These are phyloP conservation scores for Cetonia aurata DNA, from an alignment of 2,888 invertebrate species.

Conservation along the genomic window DNA sequence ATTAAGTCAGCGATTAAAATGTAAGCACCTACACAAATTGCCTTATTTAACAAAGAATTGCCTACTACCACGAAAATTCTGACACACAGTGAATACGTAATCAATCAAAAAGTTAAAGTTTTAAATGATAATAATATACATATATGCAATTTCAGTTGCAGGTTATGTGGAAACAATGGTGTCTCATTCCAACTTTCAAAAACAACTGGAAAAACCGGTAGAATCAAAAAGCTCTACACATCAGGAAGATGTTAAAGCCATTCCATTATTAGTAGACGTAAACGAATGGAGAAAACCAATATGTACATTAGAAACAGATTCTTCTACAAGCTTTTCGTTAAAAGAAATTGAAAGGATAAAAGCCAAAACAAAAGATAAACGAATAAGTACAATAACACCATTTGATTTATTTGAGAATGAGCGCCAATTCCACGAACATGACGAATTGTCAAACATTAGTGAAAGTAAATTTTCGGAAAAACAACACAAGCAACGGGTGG, in stretches of 20 bases:
- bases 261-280: too few relatives aligned
- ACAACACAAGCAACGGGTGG: neutral
- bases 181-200: constrained; percentile 20
- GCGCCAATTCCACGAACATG: neutral
- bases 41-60: too few relatives aligned
- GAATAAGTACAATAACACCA: constrained; percentile 21
- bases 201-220: neutral
- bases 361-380: constrained; percentile 14
- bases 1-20: too few relatives aligned
- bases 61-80: too few relatives aligned
- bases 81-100: too few relatives aligned
- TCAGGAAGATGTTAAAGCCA: too few relatives aligned
- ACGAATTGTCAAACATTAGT: neutral
- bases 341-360: neutral
- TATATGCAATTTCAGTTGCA: constrained; percentile 11
- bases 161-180: neutral
- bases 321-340: neutral
- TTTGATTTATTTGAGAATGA: constrained; percentile 29
- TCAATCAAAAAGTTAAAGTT: too few relatives aligned
- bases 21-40: too few relatives aligned
- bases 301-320: constrained; percentile 6
- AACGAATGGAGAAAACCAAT: constrained; percentile 21
- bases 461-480: neutral
- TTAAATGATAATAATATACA: neutral
- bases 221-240: too few relatives aligned